Conservation (phyloP, 1,140 invertebrate genomes). For the Helicorthomorpha holstii region DNA sequence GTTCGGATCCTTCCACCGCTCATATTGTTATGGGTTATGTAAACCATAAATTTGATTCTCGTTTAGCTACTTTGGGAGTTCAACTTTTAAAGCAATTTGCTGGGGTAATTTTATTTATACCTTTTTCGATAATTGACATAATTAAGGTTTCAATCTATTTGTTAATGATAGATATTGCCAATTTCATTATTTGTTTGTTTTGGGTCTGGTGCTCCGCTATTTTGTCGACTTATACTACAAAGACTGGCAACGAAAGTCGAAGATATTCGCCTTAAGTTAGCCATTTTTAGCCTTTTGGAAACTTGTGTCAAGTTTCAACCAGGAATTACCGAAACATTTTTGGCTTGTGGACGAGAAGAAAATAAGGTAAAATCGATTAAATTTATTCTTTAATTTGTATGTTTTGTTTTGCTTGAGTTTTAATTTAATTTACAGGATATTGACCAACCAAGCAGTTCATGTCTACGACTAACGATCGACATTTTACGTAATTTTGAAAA, state of each 20-base stretch:
- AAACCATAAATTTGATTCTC: background rate
- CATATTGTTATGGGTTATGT: background rate
- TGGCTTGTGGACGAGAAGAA: too few relatives aligned
- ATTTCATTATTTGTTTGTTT: background rate
- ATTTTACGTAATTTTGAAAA: background rate
- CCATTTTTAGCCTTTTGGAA: background rate
- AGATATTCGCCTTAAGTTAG: background rate
- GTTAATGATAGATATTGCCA: background rate
- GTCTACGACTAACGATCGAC: background rate
- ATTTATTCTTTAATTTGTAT: too few relatives aligned
- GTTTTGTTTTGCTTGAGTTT: too few relatives aligned
- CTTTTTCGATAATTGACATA: background rate
- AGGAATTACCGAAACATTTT: background rate
- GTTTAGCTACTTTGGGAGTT: background rate
- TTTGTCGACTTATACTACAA: background rate
- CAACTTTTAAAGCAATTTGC: background rate
- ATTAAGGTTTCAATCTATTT: background rate
- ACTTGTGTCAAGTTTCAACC: background rate
- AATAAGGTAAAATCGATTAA: too few relatives aligned
- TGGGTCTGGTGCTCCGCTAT: background rate
- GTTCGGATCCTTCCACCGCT: background rate
- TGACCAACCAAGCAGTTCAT: background rate
- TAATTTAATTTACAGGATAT: background rate
- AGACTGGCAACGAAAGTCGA: background rate
- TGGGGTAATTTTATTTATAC: background rate